Evolutionary conservation across 2,113 vertebrate genomes (phyloP), one percentile per base, ranked within the genome.

Genomic region (Triplophysa siluroides): DNA sequence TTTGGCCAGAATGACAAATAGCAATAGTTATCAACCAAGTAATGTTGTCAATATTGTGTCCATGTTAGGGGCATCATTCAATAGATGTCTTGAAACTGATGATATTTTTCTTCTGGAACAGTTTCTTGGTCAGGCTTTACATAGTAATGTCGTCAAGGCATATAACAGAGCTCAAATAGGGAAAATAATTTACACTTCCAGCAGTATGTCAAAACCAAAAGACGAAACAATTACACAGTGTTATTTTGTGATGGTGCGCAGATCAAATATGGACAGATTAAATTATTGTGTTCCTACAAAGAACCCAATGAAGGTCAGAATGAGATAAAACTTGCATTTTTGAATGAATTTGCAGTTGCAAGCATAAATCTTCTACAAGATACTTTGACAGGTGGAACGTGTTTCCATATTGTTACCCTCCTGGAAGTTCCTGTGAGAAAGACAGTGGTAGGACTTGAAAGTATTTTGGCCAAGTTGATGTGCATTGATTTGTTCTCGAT

Each of bases 71-170:
- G 60, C 75, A 77, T 77, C 75, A 65, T 63, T 33, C 61, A 29
- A 18, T 63, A 63, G 47, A 47, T 63, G 62, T n/a, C 24, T 23
- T 77, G 47, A 47, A 65, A 60, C 66, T 70, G 47, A 41, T 60
- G 38, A 58, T 56, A 18, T 19, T 43, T 79, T 38, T 69, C 38
- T 21, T 43, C 29, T 78, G 54, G 68, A 84, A 79, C 64, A 60
- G 38, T 52, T 41, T 78, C 10, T 68, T 73, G 83, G 83, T 70
- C 76, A 81, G 2, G 2, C 21, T 10, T 56, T 73, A 43, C 13
- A 70, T 65, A 75, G 16, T 81, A 83, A 78, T 58, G 33, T 68
- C 24, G 81, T 81, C 6, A 81, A 41, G 68, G 54, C 47, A 77
- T 82, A 47, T 79, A 60, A 71, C 66, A 82, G 72, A 65, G 73